phyloP scores from a whole-genome alignment of 1,140 invertebrate species.

The Polypedilum vanderplanki region DNA sequence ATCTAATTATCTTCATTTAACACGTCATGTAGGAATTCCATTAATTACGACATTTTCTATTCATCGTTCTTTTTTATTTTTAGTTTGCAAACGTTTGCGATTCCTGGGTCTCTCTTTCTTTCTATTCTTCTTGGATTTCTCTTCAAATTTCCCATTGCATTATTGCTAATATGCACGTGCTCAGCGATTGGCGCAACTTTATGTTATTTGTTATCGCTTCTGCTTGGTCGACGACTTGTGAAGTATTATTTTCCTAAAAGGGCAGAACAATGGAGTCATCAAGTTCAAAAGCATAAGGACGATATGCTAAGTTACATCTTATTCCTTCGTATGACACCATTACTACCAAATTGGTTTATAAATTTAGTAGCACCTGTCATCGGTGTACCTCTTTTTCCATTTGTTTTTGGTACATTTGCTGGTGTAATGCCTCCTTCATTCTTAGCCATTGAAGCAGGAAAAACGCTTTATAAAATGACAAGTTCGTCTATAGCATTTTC shows the following conservation, averaged over 20 bases:
- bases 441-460: slow-evolving; percentile 94
- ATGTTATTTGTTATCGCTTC: slow-evolving; percentile 88
- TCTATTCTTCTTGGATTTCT: slow-evolving; percentile 96
- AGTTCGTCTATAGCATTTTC: slow-evolving; percentile 86
- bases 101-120: slow-evolving; percentile 96
- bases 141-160: slow-evolving; percentile 85
- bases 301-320: slow-evolving; percentile 95
- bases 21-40: not conserved
- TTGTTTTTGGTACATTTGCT: slow-evolving; percentile 85
- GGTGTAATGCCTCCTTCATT: slow-evolving; percentile 97
- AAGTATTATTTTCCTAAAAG: slow-evolving; percentile 83
- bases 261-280: slow-evolving; percentile 75
- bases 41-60: slow-evolving; percentile 79
- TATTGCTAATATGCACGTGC: slow-evolving; percentile 89
- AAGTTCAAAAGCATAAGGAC: slow-evolving; percentile 77
- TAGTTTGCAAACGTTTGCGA: slow-evolving; percentile 98
- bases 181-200: slow-evolving; percentile 92
- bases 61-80: slow-evolving; percentile 53
- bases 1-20: too few species aligned
- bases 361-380: slow-evolving; percentile 95
- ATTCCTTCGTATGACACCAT: slow-evolving; percentile 94
- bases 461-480: slow-evolving; percentile 87
- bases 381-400: slow-evolving; percentile 86
- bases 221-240: slow-evolving; percentile 79
- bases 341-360: slow-evolving; percentile 99